Percentiles rank a stretch among this genome's conserved stretches.
phyloP scores from a whole-genome alignment of 2,113 vertebrate genomes.

The Tragelaphus strepsiceros region DNA sequence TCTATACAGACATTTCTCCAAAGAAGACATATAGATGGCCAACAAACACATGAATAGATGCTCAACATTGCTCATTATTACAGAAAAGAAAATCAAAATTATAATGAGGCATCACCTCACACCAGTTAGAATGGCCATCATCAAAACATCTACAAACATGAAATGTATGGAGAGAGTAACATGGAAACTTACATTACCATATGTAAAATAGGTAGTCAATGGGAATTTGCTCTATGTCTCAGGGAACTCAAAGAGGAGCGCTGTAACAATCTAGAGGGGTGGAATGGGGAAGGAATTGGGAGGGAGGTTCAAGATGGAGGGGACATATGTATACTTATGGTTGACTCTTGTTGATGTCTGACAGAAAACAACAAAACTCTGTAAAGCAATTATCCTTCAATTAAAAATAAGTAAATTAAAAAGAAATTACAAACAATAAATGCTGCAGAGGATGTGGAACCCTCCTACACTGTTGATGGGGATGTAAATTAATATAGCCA shows the following conservation, averaged over 20 bases:
- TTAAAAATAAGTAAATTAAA: neutral
- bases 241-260: neutral
- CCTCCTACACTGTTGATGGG: neutral
- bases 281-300: neutral
- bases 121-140: neutral
- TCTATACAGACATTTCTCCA: neutral
- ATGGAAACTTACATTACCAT: neutral
- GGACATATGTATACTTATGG: neutral
- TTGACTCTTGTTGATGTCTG: neutral
- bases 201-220: neutral
- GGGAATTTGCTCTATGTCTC: neutral
- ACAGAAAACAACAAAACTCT: neutral
- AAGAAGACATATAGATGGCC: neutral
- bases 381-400: neutral
- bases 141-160: neutral
- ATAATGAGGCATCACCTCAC: neutral
- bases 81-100: neutral
- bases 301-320: neutral
- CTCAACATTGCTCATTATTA: neutral
- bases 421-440: neutral
- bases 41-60: neutral
- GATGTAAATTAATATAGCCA: neutral
- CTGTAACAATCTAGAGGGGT: neutral
- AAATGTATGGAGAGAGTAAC: neutral
- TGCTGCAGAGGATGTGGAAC: neutral